phyloP scores from a whole-genome alignment of 2,888 invertebrate genomes.

The Lochmaea crataegi region DNA sequence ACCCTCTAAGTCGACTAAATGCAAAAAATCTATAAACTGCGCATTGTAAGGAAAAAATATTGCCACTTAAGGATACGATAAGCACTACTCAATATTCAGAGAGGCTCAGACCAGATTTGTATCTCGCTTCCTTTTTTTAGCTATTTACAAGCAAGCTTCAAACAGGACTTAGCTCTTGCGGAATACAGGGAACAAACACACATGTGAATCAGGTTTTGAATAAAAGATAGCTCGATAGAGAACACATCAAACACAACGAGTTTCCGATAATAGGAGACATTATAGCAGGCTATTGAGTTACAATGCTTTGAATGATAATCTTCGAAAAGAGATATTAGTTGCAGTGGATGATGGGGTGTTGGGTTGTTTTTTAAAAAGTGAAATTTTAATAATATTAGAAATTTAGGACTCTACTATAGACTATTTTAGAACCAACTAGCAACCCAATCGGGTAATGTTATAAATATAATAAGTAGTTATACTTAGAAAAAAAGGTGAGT shows the following conservation, averaged over 20 bases:
- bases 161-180: constrained; percentile 9
- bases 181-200: constrained; percentile 17
- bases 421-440: too few relatives aligned
- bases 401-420: too few relatives aligned
- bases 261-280: constrained; percentile 43
- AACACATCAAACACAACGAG: constrained; percentile 42
- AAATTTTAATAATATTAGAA: too few relatives aligned
- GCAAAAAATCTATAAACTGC: constrained; percentile 22
- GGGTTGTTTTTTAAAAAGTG: too few relatives aligned
- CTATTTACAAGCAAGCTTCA: constrained; percentile 25
- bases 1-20: not conserved
- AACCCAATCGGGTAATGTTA: too few relatives aligned
- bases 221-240: constrained; percentile 44
- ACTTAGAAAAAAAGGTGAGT: too few relatives aligned
- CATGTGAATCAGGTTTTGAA: constrained; percentile 35
- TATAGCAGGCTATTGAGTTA: constrained; percentile 42
- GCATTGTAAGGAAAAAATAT: constrained; percentile 16
- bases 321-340: not conserved
- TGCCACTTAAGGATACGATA: constrained; percentile 25
- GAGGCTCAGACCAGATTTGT: constrained; percentile 33
- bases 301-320: constrained; percentile 9
- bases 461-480: too few relatives aligned
- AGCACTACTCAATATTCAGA: constrained; percentile 29
- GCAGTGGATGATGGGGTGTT: not conserved
- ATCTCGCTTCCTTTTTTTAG: constrained; percentile 28